phyloP scores from a whole-genome alignment of 2,113 vertebrate species.

The Labeo rohita region DNA sequence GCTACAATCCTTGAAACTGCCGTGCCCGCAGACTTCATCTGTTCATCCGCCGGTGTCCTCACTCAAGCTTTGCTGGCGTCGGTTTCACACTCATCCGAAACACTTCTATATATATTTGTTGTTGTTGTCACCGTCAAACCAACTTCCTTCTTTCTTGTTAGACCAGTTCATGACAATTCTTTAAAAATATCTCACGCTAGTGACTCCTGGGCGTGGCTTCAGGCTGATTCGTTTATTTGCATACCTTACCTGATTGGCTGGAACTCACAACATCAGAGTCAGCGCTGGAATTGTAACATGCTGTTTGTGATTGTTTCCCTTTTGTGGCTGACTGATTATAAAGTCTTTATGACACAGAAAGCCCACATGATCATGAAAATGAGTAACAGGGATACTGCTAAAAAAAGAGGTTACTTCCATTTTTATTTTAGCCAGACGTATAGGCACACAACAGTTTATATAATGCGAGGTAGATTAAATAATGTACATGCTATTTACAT shows the following conservation, averaged over 20 bases:
- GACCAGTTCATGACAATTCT: not conserved
- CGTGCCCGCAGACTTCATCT: not conserved
- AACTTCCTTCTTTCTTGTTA: not conserved
- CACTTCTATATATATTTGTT: not conserved
- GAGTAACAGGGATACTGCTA: not conserved
- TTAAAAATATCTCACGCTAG: not conserved
- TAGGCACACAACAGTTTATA: not conserved
- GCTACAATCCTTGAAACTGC: not conserved
- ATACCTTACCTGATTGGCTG: constrained; percentile 29
- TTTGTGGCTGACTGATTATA: not conserved
- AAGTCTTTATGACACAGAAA: constrained; percentile 19
- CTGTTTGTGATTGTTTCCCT: not conserved
- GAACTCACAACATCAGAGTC: not conserved
- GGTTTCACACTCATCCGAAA: not conserved
- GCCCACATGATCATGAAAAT: not conserved
- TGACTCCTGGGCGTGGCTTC: constrained; percentile 19
- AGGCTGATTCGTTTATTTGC: not conserved
- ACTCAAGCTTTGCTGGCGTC: not conserved
- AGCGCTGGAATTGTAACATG: not conserved
- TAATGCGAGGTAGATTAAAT: constrained; percentile 24
- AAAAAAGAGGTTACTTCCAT: not conserved
- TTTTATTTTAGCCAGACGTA: constrained; percentile 34
- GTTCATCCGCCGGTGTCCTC: not conserved
- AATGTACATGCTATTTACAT: constrained; percentile 39
- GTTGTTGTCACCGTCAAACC: not conserved